These are phyloP conservation scores for Sebastes trivittatus DNA, from an alignment of 2,797 vertebrate species.

Conservation along the genomic window DNA sequence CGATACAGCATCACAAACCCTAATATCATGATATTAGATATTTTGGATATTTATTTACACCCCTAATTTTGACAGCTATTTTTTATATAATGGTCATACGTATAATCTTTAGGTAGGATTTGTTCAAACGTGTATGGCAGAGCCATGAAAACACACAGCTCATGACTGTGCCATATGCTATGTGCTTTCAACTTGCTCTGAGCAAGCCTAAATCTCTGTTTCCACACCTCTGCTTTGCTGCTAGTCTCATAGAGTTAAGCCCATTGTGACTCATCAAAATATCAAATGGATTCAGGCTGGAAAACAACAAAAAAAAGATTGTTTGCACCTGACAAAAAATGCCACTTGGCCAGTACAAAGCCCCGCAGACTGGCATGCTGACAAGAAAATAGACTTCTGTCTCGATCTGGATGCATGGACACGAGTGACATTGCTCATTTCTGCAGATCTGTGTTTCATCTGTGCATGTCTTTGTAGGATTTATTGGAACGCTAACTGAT, in stretches of 20 bases:
- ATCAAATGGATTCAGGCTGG: background rate
- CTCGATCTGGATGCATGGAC: conserved; percentile 5
- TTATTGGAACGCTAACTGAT: conserved; percentile 6
- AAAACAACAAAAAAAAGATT: background rate
- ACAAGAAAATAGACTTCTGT: conserved; percentile 1
- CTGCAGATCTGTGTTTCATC: background rate
- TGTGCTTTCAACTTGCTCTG: conserved; percentile 9
- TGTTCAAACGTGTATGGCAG: background rate
- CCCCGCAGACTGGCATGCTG: background rate
- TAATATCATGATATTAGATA: too few relatives aligned
- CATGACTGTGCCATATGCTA: background rate
- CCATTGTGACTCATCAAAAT: conserved; percentile 45
- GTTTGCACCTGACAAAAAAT: conserved; percentile 9
- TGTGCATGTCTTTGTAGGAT: background rate
- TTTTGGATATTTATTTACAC: too few relatives aligned
- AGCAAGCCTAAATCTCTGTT: background rate
- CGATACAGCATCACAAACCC: too few relatives aligned
- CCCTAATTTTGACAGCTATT: too few relatives aligned
- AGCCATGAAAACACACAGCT: background rate
- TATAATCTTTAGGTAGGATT: background rate
- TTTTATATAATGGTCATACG: too few relatives aligned
- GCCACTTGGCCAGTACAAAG: background rate
- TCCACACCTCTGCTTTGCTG: conserved; percentile 26
- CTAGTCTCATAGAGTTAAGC: conserved; percentile 7
- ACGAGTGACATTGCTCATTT: conserved; percentile 2